These are phyloP conservation scores for Pyrochroa serraticornis DNA, from an alignment of 2,888 invertebrate genomes.

Conservation along the genomic window DNA sequence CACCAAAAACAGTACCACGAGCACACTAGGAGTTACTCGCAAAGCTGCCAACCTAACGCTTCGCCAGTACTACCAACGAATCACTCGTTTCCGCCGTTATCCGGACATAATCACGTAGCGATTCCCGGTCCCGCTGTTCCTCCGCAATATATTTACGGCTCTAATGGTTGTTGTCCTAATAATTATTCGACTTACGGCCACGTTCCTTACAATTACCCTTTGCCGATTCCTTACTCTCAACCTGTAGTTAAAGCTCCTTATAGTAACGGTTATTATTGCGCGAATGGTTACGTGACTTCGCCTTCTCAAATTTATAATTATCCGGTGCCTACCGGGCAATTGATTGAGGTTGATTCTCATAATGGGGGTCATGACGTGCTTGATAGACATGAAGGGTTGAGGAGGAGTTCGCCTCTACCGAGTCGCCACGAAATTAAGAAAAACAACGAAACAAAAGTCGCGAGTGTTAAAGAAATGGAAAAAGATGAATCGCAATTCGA, in stretches of 20 bases:
- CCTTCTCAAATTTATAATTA: constrained; percentile 56
- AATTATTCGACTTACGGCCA: constrained; percentile 30
- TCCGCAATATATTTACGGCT: constrained; percentile 43
- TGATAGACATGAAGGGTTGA: constrained; percentile 38
- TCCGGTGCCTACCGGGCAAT: constrained; percentile 69
- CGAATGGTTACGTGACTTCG: constrained; percentile 56
- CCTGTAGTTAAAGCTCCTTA: constrained; percentile 34
- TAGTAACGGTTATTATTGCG: constrained; percentile 43
- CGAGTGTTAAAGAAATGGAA: constrained; percentile 19
- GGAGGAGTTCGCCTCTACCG: constrained; percentile 20
- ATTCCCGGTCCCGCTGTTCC: constrained; percentile 22
- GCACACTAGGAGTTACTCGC: constrained; percentile 39
- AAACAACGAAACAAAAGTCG: constrained; percentile 19
- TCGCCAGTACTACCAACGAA: constrained; percentile 21
- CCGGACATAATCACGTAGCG: constrained; percentile 32
- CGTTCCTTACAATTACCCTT: constrained; percentile 36
- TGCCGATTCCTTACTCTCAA: constrained; percentile 39
- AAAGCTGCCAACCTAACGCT: constrained; percentile 27
- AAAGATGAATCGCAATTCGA: constrained; percentile 59
- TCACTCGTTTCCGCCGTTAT: constrained; percentile 47
- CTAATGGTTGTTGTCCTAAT: constrained; percentile 33
- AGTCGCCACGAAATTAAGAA: constrained; percentile 20
- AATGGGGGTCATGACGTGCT: constrained; percentile 44
- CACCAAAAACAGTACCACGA: constrained; percentile 56
- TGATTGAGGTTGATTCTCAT: constrained; percentile 70